Evolutionary conservation across 2,888 invertebrate species (phyloP), one percentile per base, ranked within the genome.

Genomic region (Megaustenia siamemsis): DNA sequence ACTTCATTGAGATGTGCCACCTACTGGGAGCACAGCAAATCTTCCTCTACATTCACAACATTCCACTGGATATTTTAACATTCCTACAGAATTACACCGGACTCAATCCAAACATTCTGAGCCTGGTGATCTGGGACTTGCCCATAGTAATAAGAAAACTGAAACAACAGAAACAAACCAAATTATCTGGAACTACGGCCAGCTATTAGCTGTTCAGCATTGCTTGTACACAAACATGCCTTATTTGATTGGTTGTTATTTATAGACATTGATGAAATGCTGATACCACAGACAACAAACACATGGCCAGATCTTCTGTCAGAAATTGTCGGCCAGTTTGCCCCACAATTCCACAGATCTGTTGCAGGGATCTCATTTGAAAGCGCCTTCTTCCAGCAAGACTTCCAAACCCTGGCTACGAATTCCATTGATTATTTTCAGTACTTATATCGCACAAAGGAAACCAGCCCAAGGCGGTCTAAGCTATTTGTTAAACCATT

Each of bases 221-320:
- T 94, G 94, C 83, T 89, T 93, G 3, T 93, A 93, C 87, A 88
- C 91, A 56, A 89, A 89, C 76, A 93, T 93, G 91, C 88, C 90
- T 15, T 81, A 85, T 91, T 89, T 86, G 87, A 90, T 66, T 92
- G 90, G 87, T 84, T 92, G 21, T 89, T 91, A 43, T 93, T 93
- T 85, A 87, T 93, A 68, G 94, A 94, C 84, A 86, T 93, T 28
- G 94, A 94, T 87, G 94, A 94, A 88, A 90, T 93, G 71, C 90
- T 94, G 56, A 89, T 94, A 56, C 94, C 94, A n/a, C 82, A 83
- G 49, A 76, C 77, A 21, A 66, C 88, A 24, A 68, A 69, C 12
- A 87, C 83, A 38, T 91, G 91, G 90, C 83, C 68, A 21, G 79
- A 81, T 24, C 86, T 92, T 89, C 45, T 90, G 18, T 84, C 86